phyloP scores from a whole-genome alignment of 2,113 vertebrate genomes.

The Dipodomys spectabilis region DNA sequence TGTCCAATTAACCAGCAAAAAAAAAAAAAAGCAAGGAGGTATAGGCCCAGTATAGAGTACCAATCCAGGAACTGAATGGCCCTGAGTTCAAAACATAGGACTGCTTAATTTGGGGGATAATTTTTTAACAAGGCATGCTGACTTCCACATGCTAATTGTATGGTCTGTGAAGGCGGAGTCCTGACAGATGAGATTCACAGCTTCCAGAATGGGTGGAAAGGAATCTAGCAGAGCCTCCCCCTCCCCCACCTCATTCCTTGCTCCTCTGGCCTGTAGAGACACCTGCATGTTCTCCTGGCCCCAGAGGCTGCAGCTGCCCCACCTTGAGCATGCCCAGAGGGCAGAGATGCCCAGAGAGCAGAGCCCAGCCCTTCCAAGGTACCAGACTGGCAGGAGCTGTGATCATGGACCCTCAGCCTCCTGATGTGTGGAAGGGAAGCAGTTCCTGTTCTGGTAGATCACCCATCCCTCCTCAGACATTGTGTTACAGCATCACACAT shows the following conservation, averaged over 20 bases:
- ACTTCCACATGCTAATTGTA: not conserved
- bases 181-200: not conserved
- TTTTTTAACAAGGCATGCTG: not conserved
- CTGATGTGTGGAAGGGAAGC: not conserved
- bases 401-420: not conserved
- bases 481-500: not conserved
- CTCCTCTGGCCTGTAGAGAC: not conserved
- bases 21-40: no score
- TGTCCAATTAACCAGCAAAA: no score
- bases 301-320: no score
- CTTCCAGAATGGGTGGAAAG: not conserved
- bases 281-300: not conserved
- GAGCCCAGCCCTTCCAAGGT: not conserved
- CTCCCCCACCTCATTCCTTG: not conserved
- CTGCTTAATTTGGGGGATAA: not conserved
- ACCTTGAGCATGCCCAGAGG: no score
- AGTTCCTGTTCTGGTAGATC: not conserved
- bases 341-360: not conserved
- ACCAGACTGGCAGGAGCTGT: no score
- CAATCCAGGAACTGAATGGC: no score
- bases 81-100: not conserved
- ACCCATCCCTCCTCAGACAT: not conserved
- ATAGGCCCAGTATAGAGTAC: no score
- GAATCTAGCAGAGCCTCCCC: not conserved
- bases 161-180: not conserved